Evolutionary conservation across 2,797 vertebrate species (phyloP).

Genomic region (Oreochromis grahami): DNA sequence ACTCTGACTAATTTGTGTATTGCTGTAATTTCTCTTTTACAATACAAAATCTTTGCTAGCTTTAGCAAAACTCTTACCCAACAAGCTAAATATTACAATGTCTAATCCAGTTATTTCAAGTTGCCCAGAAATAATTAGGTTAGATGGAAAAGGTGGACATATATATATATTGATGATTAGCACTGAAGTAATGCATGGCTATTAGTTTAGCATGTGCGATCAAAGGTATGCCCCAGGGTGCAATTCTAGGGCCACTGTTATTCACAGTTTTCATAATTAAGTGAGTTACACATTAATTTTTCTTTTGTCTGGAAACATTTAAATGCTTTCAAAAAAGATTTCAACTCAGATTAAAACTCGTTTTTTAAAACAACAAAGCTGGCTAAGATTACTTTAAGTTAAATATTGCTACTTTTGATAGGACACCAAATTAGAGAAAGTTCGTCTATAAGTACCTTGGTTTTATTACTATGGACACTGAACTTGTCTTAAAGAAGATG

Average conservation of each 20-base stretch:
- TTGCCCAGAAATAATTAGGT: neutral
- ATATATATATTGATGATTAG: neutral
- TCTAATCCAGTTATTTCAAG: neutral
- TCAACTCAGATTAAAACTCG: neutral
- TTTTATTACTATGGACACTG: neutral
- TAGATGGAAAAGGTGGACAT: neutral
- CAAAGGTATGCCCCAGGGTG: neutral
- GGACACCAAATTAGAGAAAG: neutral
- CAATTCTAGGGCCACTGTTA: neutral
- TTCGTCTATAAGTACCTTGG: neutral
- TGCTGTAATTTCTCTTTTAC: neutral
- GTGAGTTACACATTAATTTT: neutral
- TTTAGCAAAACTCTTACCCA: neutral
- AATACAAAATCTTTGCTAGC: neutral
- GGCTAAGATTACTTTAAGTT: neutral
- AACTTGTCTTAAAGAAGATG: neutral
- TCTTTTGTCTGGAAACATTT: neutral
- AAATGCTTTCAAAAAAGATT: neutral
- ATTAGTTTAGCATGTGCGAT: neutral
- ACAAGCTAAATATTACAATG: neutral
- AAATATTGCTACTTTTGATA: neutral
- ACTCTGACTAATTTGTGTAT: neutral
- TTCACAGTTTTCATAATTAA: neutral
- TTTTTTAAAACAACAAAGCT: neutral
- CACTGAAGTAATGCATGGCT: neutral